Conservation (phyloP, 1,140 invertebrate species). For the Zeugodacus cucurbitae region DNA sequence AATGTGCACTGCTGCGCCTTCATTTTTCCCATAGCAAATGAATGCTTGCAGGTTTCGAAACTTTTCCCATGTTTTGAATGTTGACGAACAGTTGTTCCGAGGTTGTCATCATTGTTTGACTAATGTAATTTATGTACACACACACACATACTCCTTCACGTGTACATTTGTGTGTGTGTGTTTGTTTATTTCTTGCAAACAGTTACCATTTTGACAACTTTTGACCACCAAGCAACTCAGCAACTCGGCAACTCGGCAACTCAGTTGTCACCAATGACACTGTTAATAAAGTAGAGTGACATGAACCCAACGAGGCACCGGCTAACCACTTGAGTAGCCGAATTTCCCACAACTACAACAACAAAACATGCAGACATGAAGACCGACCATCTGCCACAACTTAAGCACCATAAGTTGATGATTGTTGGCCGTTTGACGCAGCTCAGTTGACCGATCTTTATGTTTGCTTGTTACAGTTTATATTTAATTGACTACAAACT, state of each 20-base stretch:
- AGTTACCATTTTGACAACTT: conserved; percentile 14
- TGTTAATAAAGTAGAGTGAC: not conserved
- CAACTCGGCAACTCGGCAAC: not conserved
- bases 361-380: not conserved
- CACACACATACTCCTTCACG: no score
- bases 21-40: not conserved
- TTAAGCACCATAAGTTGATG: not conserved
- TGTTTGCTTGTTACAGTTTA: not conserved
- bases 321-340: not conserved
- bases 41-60: not conserved
- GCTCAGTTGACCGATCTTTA: not conserved
- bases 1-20: not conserved
- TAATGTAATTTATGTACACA: not conserved
- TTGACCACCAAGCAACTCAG: not conserved
- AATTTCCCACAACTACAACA: not conserved
- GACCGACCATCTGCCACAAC: not conserved
- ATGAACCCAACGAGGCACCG: not conserved
- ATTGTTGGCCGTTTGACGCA: not conserved
- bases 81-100: not conserved
- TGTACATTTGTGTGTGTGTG: not conserved
- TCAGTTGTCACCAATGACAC: not conserved
- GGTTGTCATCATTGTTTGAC: not conserved
- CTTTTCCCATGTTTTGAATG: not conserved
- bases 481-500: conserved; percentile 3
- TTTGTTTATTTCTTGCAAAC: not conserved